Evolutionary conservation across 2,113 vertebrate species (phyloP).

Genomic region (Copsychus sechellarum): DNA sequence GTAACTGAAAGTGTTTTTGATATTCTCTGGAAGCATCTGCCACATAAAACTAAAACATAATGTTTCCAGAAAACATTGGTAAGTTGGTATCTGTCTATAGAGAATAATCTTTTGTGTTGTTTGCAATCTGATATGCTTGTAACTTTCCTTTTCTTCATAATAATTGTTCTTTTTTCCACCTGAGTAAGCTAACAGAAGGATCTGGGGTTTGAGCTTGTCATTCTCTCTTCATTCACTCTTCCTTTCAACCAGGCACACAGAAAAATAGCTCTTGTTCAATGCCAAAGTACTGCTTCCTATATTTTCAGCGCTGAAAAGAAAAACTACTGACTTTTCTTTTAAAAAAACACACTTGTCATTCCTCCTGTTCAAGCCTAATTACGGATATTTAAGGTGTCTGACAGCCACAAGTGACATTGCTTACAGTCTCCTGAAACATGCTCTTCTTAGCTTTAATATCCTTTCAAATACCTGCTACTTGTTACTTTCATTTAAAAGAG

Average conservation of each 20-base stretch:
- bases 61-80: not conserved
- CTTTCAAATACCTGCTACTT: not conserved
- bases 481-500: not conserved
- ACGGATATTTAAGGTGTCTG: not conserved
- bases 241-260: not conserved
- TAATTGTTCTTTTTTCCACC: not conserved
- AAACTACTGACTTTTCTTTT: not conserved
- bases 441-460: not conserved
- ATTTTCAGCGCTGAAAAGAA: not conserved
- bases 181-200: not conserved
- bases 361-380: not conserved
- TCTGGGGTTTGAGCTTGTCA: not conserved
- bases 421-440: not conserved
- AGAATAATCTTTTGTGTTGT: not conserved
- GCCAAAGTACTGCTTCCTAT: not conserved
- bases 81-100: not conserved
- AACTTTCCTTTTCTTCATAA: not conserved
- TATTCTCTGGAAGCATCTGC: not conserved
- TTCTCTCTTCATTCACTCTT: not conserved
- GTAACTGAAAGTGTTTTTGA: not conserved
- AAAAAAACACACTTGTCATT: not conserved
- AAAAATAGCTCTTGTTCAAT: not conserved
- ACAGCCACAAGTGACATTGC: not conserved
- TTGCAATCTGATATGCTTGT: not conserved
- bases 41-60: not conserved